Conservation (phyloP, 2,113 vertebrate genomes). For the Acrocephalus arundinaceus region DNA sequence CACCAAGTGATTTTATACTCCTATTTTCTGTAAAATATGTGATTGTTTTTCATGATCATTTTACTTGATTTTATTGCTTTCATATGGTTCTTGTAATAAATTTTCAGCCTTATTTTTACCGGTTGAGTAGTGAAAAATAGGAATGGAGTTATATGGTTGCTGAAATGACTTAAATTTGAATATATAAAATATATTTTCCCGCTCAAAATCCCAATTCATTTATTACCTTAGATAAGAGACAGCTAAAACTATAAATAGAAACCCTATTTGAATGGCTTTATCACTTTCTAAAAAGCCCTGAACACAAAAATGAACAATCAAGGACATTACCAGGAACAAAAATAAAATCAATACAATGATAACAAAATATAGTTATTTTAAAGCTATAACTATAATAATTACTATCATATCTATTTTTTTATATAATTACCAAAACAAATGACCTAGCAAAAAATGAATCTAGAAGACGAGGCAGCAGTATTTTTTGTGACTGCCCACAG, state of each 20-base stretch:
- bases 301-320: neutral
- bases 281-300: neutral
- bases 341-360: neutral
- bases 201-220: conserved; percentile 4
- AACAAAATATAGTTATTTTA: neutral
- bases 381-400: neutral
- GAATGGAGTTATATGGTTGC: neutral
- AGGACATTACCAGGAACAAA: neutral
- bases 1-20: conserved; percentile 55
- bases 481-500: neutral
- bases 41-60: conserved; percentile 67
- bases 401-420: neutral
- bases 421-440: neutral
- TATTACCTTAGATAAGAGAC: neutral
- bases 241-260: neutral
- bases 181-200: neutral
- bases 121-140: conserved; percentile 35
- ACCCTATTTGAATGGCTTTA: neutral
- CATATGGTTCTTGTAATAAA: conserved; percentile 52
- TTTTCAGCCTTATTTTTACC: conserved; percentile 60
- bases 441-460: neutral
- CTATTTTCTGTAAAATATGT: conserved; percentile 72
- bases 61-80: conserved; percentile 69
- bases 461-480: neutral
- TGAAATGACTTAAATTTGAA: conserved; percentile 41